Conservation (phyloP, 2,888 invertebrate genomes). For the Petrolisthes cinctipes region DNA sequence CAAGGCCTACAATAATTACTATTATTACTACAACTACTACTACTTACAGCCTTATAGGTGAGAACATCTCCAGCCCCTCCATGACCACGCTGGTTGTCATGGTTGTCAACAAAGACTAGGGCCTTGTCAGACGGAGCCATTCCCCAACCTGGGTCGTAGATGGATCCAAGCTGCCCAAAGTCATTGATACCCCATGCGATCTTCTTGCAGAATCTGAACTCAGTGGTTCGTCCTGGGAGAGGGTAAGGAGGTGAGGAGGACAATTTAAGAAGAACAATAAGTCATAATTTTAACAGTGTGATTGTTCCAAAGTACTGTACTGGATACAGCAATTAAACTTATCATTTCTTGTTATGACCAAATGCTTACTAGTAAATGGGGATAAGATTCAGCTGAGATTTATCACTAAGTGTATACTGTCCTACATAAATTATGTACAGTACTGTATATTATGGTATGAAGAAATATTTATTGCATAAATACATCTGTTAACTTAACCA, state of each 20-base stretch:
- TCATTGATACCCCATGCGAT: slow-evolving; percentile 60
- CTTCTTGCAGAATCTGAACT: slow-evolving; percentile 71
- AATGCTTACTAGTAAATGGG: no score
- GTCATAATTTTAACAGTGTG: no score
- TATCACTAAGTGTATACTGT: no score
- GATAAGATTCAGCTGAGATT: no score
- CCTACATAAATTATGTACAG: no score
- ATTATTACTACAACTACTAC: background rate
- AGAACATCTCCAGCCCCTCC: slow-evolving; percentile 76
- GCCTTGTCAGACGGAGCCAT: slow-evolving; percentile 76
- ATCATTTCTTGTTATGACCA: no score
- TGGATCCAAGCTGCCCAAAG: slow-evolving; percentile 46
- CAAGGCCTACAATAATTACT: background rate
- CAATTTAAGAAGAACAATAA: no score
- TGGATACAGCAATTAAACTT: no score
- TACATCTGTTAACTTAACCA: no score
- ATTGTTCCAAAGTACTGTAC: no score
- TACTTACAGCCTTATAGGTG: slow-evolving; percentile 68
- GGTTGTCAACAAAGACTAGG: slow-evolving; percentile 88
- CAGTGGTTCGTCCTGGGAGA: slow-evolving; percentile 69
- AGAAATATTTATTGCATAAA: no score
- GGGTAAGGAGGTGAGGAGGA: background rate
- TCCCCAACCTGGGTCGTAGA: slow-evolving; percentile 74
- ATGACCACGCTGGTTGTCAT: slow-evolving; percentile 88
- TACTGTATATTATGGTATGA: no score